These are phyloP conservation scores for Sinocyclocheilus anshuiensis DNA, from an alignment of 2,113 vertebrate species.

Conservation along the genomic window DNA sequence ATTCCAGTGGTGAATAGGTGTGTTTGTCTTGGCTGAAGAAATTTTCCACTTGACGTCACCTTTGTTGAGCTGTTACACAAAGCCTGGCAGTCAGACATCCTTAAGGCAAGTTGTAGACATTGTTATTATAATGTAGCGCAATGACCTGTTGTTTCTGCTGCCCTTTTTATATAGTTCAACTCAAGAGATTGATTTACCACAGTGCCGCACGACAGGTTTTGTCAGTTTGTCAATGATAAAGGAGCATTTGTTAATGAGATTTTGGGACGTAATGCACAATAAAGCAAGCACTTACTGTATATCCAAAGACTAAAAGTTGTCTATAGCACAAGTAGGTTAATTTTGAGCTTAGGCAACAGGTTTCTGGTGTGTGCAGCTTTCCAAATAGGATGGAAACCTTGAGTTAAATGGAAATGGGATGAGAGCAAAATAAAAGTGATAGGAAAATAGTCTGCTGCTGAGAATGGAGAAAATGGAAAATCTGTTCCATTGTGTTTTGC, in stretches of 20 bases:
- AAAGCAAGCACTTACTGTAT: background rate
- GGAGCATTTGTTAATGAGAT: background rate
- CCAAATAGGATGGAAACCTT: conserved; percentile 14
- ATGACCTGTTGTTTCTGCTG: background rate
- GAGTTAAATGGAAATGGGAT: conserved; percentile 26
- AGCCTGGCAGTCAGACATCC: conserved; percentile 7
- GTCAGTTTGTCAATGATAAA: background rate
- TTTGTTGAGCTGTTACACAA: conserved; percentile 30
- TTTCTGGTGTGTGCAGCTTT: conserved; percentile 21
- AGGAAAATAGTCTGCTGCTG: conserved; percentile 19
- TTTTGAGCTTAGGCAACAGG: background rate
- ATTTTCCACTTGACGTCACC: conserved; percentile 42
- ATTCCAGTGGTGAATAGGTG: conserved; percentile 31
- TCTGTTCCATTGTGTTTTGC: conserved; percentile 17
- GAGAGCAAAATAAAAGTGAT: background rate
- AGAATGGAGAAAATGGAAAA: conserved; percentile 30
- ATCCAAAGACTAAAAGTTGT: background rate
- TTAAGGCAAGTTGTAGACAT: conserved; percentile 27
- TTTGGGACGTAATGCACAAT: background rate
- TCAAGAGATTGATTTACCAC: conserved; percentile 5
- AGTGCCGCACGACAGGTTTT: background rate
- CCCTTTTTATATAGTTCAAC: background rate
- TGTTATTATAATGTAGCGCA: conserved; percentile 28
- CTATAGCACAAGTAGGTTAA: background rate
- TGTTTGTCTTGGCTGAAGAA: conserved; percentile 17